Base-by-base conservation (phyloP, 2,888 invertebrate genomes). In the Mellilla xanthometata region DNA sequence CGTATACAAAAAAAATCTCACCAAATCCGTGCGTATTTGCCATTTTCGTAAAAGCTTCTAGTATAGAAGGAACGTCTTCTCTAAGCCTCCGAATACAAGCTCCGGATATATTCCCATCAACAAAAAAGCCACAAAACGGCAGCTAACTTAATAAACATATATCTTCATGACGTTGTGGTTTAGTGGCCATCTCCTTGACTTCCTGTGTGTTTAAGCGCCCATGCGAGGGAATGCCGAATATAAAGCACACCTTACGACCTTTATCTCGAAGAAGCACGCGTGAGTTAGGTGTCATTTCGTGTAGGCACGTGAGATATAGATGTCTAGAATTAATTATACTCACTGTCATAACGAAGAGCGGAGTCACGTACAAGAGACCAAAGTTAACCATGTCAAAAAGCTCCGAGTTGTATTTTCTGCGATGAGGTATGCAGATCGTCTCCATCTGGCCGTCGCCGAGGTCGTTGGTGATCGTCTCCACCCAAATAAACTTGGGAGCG, bases 401-500 rank as follows among this genome's bases (percentile, higher is more conserved):
- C 68, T 95, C 93, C 0, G 95, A 95, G 73, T 95, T 94, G 78
- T 94, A 96, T 77, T 94, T 94, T 76, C 93, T 92, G 3, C 95
- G 91, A 65, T 95, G 93, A 4, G 94, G 90, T 35, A 95, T 92
- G 75, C 96, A 96, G 50, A 95, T 93, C 0, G 93, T 93, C 67
- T 94, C 94, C 56, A 86, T 85, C 52, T 83, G 84, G 1, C 92
- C 93, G 33, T 91, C 89, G 12, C 86, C 88, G 7, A 93, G 82
- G 30, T 89, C 80, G 58, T 92, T 93, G 10, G 92, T 92, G 36
- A 95, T 93, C 0, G 95, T 95, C 69, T 95, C 94, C 58, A 95
- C 95, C 90, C 95, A 95, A 57, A 96, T 92, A 71, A 97, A 94
- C 69, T 95, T 94, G 0, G 96, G 97, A 2, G 94, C 93, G 52